Percentiles rank a stretch among this genome's conserved stretches.
phyloP scores from a whole-genome alignment of 1,140 invertebrate genomes.

The Antheraea mylitta region DNA sequence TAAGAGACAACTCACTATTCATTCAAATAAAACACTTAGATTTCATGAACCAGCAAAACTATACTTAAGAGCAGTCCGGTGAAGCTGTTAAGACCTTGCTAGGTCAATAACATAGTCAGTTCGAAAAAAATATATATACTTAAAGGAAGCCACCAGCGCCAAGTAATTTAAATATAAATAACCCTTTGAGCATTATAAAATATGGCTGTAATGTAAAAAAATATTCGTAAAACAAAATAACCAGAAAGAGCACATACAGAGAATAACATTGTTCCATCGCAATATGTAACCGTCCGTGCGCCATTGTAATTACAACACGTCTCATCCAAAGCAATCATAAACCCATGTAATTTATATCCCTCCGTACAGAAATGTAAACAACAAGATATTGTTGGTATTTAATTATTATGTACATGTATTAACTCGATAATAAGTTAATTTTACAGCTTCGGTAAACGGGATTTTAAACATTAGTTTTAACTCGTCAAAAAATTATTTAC shows the following conservation, averaged over 20 bases:
- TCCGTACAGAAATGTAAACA: constrained; percentile 15
- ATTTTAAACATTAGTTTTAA: not conserved
- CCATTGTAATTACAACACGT: not conserved
- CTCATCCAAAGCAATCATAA: not conserved
- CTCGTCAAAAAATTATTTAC: not conserved
- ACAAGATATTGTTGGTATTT: constrained; percentile 20
- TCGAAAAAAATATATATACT: too few species aligned
- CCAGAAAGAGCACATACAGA: not conserved
- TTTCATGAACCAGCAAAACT: too few species aligned
- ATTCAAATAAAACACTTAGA: too few species aligned
- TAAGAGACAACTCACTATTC: too few species aligned
- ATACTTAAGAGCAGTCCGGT: too few species aligned
- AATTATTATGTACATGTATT: constrained; percentile 28
- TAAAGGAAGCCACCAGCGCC: too few species aligned
- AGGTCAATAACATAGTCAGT: too few species aligned
- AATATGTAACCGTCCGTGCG: not conserved
- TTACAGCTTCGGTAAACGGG: constrained; percentile 3
- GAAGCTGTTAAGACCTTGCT: too few species aligned
- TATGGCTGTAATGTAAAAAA: not conserved
- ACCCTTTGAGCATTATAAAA: not conserved
- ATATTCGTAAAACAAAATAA: not conserved
- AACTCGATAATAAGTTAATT: constrained; percentile 21
- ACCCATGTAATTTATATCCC: constrained; percentile 5
- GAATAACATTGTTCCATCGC: not conserved
- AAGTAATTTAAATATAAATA: too few species aligned